Percentiles rank a stretch among this genome's conserved stretches.
phyloP scores from a whole-genome alignment of 2,797 vertebrate species.

The Perodicticus potto region DNA sequence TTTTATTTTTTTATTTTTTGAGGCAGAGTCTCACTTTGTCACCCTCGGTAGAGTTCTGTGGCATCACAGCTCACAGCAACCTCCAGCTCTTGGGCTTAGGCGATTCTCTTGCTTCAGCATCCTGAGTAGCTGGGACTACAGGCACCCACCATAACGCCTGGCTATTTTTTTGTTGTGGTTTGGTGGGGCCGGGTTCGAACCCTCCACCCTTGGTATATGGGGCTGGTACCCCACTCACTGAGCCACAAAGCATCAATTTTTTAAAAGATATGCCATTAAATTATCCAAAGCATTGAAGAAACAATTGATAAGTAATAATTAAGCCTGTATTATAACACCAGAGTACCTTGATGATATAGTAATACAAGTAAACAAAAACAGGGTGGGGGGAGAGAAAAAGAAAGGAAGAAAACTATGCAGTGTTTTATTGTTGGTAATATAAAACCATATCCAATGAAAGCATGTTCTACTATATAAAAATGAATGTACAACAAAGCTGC shows the following conservation, averaged over 20 bases:
- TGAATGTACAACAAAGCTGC: background rate
- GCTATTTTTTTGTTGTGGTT: too few relatives aligned
- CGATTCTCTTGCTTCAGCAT: too few relatives aligned
- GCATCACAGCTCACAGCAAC: too few relatives aligned
- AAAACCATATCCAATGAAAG: background rate
- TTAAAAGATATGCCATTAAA: conserved; percentile 18
- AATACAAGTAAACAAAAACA: background rate
- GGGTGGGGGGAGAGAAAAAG: background rate
- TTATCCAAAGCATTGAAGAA: background rate
- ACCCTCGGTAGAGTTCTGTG: too few relatives aligned
- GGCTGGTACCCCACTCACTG: too few relatives aligned
- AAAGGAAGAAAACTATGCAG: background rate
- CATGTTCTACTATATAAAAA: background rate
- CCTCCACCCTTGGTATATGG: too few relatives aligned
- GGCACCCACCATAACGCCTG: too few relatives aligned
- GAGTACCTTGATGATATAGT: background rate
- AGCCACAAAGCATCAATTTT: background rate
- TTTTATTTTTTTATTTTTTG: background rate
- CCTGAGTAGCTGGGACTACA: too few relatives aligned
- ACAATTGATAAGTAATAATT: background rate
- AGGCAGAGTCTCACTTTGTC: too few relatives aligned
- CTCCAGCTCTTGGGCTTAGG: too few relatives aligned
- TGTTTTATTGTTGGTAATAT: background rate
- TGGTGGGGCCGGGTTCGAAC: too few relatives aligned
- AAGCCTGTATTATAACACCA: background rate